A percentile compares a stretch with the other conserved stretches of the same genome.
Conservation (phyloP, 1,140 invertebrate species). For the Acyrthosiphon pisum region DNA sequence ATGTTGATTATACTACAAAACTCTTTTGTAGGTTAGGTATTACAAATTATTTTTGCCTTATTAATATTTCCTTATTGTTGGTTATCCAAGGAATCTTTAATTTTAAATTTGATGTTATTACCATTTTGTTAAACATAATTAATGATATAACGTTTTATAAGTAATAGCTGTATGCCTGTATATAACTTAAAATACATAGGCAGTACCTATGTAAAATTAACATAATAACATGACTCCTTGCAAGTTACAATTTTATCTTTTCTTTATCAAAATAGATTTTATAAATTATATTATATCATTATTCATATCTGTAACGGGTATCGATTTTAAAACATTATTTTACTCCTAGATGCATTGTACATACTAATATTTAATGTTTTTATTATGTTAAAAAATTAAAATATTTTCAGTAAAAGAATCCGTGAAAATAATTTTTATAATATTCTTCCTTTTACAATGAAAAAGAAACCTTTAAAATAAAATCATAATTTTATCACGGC, state of each 20-base stretch:
- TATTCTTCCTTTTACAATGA: neutral
- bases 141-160: neutral
- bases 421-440: neutral
- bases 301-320: neutral
- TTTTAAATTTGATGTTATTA: neutral
- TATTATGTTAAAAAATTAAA: neutral
- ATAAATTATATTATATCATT: neutral
- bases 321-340: neutral
- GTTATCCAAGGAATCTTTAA: neutral
- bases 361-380: neutral
- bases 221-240: too few relatives aligned
- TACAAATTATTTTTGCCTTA: neutral
- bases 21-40: neutral
- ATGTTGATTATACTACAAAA: constrained; percentile 5
- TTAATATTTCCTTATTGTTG: neutral
- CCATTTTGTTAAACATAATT: neutral
- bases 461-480: neutral
- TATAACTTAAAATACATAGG: too few relatives aligned
- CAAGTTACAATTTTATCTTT: neutral
- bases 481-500: neutral
- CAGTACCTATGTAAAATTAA: too few relatives aligned
- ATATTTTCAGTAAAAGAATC: neutral
- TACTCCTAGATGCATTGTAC: neutral
- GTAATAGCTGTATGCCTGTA: too few relatives aligned
- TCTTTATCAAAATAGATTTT: neutral